Evolutionary conservation across 2,888 invertebrate genomes (phyloP).

Genomic region (Blomia tropicalis): DNA sequence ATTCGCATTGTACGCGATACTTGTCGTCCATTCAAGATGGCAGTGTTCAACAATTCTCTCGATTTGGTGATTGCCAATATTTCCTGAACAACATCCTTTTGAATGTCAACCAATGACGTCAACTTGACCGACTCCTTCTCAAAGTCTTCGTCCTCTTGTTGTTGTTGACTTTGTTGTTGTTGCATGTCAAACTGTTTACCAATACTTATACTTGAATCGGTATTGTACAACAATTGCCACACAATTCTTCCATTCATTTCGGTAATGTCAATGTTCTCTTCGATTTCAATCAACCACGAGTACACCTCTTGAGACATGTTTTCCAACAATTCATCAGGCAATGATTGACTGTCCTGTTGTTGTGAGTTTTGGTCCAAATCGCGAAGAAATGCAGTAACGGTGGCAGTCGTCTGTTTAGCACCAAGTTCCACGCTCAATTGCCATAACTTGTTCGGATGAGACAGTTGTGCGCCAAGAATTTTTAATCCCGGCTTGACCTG

Average conservation of each 20-base stretch:
- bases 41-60: constrained; percentile 87
- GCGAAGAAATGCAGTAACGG: constrained; percentile 53
- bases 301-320: constrained; percentile 54
- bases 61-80: constrained; percentile 88
- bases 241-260: constrained; percentile 66
- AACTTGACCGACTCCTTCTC: constrained; percentile 45
- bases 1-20: constrained; percentile 89
- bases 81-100: constrained; percentile 83
- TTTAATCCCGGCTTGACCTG: constrained; percentile 73
- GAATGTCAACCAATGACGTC: constrained; percentile 66
- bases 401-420: constrained; percentile 67
- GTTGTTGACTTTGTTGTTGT: constrained; percentile 22
- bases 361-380: constrained; percentile 10
- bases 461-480: constrained; percentile 61
- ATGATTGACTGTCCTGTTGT: neutral
- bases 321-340: constrained; percentile 17
- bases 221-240: constrained; percentile 62
- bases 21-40: constrained; percentile 78
- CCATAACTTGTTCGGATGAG: constrained; percentile 54
- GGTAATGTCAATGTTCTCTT: constrained; percentile 55
- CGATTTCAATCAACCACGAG: constrained; percentile 75
- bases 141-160: constrained; percentile 36
- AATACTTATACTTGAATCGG: constrained; percentile 24
- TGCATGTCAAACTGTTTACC: constrained; percentile 11
- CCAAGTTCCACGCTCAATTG: constrained; percentile 70